Evolutionary conservation across 2,113 vertebrate species (phyloP).

Genomic region (Varanus salvator): DNA sequence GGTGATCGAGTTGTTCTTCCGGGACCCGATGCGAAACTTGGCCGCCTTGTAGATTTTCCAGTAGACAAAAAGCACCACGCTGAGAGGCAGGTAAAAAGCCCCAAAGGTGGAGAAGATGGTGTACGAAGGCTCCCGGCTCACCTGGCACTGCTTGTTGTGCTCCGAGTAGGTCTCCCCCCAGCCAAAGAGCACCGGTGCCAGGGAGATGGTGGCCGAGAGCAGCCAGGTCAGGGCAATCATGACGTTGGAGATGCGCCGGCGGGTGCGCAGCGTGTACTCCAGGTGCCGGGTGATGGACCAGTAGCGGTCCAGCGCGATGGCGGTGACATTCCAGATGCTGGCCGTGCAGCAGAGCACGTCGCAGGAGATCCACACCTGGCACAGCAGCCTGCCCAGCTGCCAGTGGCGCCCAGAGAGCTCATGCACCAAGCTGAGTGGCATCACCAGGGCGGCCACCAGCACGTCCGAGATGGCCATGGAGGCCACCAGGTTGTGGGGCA

Average conservation of each 20-base stretch:
- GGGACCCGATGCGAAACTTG: conserved; percentile 88
- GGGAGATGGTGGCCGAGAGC: conserved; percentile 90
- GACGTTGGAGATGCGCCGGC: conserved; percentile 89
- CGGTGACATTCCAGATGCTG: conserved; percentile 98
- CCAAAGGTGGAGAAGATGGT: conserved; percentile 96
- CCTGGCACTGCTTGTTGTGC: conserved; percentile 86
- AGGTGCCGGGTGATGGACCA: conserved; percentile 96
- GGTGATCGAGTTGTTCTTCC: conserved; percentile 89
- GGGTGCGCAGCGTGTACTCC: conserved; percentile 89
- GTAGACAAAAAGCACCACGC: conserved; percentile 97
- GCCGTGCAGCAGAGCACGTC: conserved; percentile 97
- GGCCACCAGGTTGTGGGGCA: conserved; percentile 96
- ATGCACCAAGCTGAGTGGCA: conserved; percentile 92
- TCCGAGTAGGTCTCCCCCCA: conserved; percentile 95
- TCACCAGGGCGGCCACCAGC: conserved; percentile 94
- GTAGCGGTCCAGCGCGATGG: conserved; percentile 96
- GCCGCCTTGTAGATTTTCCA: conserved; percentile 98
- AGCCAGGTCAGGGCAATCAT: conserved; percentile 95
- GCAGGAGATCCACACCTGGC: conserved; percentile 93
- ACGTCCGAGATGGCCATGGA: conserved; percentile 95
- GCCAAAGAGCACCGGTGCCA: conserved; percentile 91
- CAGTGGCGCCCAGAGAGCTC: conserved; percentile 90
- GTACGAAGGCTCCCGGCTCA: conserved; percentile 93
- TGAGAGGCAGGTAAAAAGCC: conserved; percentile 94
- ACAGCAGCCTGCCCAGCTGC: conserved; percentile 88